Percentiles rank a stretch among this genome's conserved stretches.
Conservation (phyloP, 1,140 invertebrate species). For the Nautilus pompilius region DNA sequence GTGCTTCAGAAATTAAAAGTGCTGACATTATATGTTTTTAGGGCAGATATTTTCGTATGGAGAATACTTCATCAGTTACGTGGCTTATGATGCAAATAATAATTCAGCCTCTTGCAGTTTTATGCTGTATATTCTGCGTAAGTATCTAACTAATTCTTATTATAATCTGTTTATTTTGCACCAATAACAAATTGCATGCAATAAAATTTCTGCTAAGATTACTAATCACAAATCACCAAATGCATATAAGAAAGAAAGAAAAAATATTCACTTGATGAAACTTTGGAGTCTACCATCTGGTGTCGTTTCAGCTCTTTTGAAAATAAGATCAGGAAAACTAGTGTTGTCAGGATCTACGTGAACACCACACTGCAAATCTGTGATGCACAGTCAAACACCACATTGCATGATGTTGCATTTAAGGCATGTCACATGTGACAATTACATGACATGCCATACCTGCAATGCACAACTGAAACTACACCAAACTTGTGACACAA, state of each 20-base stretch:
- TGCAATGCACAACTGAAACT: no score
- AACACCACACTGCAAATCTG: no score
- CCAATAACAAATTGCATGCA: not conserved
- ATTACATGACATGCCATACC: no score
- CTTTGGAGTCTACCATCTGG: not conserved
- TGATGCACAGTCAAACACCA: no score
- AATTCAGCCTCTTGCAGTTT: conserved; percentile 35
- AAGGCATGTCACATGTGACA: no score
- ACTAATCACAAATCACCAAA: not conserved
- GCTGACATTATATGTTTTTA: no score
- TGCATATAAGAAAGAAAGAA: not conserved
- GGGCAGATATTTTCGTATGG: conserved; percentile 32
- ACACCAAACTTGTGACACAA: no score
- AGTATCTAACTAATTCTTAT: conserved; percentile 10
- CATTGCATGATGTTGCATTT: no score
- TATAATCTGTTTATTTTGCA: not conserved
- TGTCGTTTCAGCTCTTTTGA: not conserved
- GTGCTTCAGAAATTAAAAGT: no score
- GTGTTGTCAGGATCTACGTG: no score
- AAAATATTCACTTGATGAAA: not conserved
- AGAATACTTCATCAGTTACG: conserved; percentile 30
- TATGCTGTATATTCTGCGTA: conserved; percentile 31
- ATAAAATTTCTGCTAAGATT: not conserved
- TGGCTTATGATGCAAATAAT: conserved; percentile 31
- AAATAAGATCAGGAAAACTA: no score